Evolutionary conservation across 37 sponge, comb jelly and placozoan species (phyloP).

Genomic region (Dysidea cf. avara): DNA sequence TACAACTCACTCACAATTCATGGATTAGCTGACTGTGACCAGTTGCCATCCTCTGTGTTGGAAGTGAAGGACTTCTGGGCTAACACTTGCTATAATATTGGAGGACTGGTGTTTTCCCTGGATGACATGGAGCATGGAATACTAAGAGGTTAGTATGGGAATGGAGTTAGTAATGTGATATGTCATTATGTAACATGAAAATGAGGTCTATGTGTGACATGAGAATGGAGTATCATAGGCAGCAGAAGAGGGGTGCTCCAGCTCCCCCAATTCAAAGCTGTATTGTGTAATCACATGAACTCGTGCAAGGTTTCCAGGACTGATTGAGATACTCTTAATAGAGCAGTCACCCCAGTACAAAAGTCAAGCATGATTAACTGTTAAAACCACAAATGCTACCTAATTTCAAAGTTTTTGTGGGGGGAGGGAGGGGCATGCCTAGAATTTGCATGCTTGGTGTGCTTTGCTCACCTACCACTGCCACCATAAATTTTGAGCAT

Average conservation of each 20-base stretch:
- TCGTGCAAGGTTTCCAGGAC: too few relatives aligned
- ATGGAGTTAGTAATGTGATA: neutral
- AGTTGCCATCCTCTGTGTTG: conserved; percentile 72
- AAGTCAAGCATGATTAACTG: too few relatives aligned
- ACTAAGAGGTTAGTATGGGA: conserved; percentile 64
- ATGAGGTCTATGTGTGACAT: neutral
- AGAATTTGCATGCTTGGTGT: too few relatives aligned
- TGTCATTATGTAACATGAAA: neutral
- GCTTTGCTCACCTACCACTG: too few relatives aligned
- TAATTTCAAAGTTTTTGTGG: too few relatives aligned
- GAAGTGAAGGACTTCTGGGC: conserved; percentile 74
- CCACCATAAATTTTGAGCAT: too few relatives aligned
- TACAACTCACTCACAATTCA: conserved; percentile 87
- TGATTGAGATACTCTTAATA: too few relatives aligned
- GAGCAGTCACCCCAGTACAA: too few relatives aligned
- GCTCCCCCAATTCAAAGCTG: too few relatives aligned
- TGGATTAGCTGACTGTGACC: conserved; percentile 40
- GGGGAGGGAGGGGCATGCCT: too few relatives aligned
- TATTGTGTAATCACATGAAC: too few relatives aligned
- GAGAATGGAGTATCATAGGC: neutral
- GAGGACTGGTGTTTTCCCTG: conserved; percentile 69
- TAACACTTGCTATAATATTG: conserved; percentile 69
- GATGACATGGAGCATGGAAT: conserved; percentile 93
- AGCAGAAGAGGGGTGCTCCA: neutral
- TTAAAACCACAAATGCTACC: too few relatives aligned